Percentiles rank a stretch among this genome's conserved stretches.
phyloP scores from a whole-genome alignment of 2,797 vertebrate genomes.

The Gallinago solitaria region DNA sequence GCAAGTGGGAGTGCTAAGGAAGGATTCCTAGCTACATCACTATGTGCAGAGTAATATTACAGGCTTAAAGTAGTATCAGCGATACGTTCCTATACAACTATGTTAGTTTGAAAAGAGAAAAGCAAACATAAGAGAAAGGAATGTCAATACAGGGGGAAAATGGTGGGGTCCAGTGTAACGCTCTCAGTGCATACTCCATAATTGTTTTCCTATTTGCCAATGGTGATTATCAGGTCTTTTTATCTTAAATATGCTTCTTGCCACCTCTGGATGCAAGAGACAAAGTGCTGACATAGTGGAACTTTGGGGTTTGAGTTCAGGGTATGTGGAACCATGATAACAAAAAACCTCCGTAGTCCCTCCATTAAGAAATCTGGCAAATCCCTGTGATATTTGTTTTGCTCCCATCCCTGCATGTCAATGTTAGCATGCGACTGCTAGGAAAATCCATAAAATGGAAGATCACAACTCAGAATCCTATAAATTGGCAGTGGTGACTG shows the following conservation, averaged over 20 bases:
- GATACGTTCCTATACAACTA: not conserved
- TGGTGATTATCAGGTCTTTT: slow-evolving; percentile 16
- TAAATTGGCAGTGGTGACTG: not conserved
- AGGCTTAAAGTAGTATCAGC: slow-evolving; percentile 25
- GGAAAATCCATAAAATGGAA: not conserved
- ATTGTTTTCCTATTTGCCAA: slow-evolving; percentile 48
- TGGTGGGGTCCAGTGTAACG: not conserved
- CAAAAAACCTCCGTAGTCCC: not conserved
- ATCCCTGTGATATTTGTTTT: not conserved
- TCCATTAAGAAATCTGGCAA: not conserved
- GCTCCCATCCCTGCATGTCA: not conserved
- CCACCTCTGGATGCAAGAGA: not conserved
- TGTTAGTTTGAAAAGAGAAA: slow-evolving; percentile 24
- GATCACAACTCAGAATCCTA: not conserved
- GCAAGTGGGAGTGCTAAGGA: not conserved
- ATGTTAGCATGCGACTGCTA: not conserved
- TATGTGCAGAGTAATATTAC: slow-evolving; percentile 18
- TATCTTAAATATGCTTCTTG: slow-evolving; percentile 46
- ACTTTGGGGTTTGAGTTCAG: slow-evolving; percentile 1
- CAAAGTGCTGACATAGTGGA: not conserved
- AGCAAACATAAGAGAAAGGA: slow-evolving; percentile 44
- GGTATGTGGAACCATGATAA: not conserved
- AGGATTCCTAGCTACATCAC: slow-evolving; percentile 42
- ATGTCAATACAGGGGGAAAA: slow-evolving; percentile 28
- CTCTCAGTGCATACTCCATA: not conserved